phyloP scores from a whole-genome alignment of 2,113 vertebrate genomes.

The Barbus barbus region DNA sequence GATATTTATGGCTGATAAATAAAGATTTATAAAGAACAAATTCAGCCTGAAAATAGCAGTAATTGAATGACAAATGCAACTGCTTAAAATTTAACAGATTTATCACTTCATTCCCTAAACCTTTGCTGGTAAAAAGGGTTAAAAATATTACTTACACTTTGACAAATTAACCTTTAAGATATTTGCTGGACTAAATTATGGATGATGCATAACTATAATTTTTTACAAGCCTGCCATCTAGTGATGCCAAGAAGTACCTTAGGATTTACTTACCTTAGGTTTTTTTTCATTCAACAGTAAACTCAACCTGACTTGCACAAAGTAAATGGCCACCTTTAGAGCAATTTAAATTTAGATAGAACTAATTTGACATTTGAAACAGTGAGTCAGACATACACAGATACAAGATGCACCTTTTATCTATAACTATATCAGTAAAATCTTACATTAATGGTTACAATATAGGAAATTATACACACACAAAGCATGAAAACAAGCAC shows the following conservation, averaged over 20 bases:
- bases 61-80: not conserved
- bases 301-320: not conserved
- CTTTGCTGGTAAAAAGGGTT: not conserved
- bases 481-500: not conserved
- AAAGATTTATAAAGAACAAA: not conserved
- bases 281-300: not conserved
- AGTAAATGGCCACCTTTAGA: no score
- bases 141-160: not conserved
- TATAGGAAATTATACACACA: not conserved
- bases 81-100: no score
- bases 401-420: not conserved
- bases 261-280: not conserved
- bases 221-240: conserved; percentile 15
- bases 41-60: not conserved
- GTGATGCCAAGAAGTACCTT: not conserved
- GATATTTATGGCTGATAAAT: not conserved
- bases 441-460: not conserved
- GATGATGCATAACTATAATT: not conserved
- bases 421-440: not conserved
- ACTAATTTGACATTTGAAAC: not conserved
- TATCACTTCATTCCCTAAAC: not conserved
- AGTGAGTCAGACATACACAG: not conserved
- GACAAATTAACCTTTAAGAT: not conserved
- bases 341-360: not conserved
- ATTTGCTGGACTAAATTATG: not conserved